Evolutionary conservation across 2,797 vertebrate species (phyloP).

Genomic region (Pampus argenteus): DNA sequence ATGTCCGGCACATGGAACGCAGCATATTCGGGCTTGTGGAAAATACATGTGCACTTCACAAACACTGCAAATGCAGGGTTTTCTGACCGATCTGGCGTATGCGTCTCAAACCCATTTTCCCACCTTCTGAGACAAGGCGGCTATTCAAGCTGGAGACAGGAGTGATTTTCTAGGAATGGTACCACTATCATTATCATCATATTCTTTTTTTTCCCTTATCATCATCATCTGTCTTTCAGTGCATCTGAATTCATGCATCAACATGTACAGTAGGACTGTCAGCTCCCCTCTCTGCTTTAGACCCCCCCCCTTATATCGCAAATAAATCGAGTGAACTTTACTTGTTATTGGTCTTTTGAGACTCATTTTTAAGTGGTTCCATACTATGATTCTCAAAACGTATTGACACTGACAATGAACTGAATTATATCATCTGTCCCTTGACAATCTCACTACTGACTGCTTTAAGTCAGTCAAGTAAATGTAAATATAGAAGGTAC

Average conservation of each 20-base stretch:
- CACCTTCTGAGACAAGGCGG: constrained; percentile 17
- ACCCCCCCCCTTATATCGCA: neutral
- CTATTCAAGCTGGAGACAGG: constrained; percentile 17
- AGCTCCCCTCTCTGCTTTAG: neutral
- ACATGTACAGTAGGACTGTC: neutral
- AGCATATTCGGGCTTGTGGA: constrained; percentile 47
- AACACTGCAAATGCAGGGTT: constrained; percentile 36
- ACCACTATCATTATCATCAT: constrained; percentile 6
- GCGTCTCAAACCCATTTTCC: constrained; percentile 24
- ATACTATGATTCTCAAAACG: constrained; percentile 15
- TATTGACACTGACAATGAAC: constrained; percentile 7
- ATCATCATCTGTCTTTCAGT: constrained; percentile 2
- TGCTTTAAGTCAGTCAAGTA: neutral
- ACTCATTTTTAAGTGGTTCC: neutral
- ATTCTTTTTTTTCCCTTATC: neutral
- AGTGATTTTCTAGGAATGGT: constrained; percentile 29
- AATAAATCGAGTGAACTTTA: neutral
- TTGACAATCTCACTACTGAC: neutral
- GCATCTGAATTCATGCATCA: neutral
- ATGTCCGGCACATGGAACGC: constrained; percentile 27
- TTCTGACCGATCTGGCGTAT: constrained; percentile 45
- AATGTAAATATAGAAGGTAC: neutral
- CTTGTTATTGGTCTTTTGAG: constrained; percentile 5
- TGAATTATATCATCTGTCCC: constrained; percentile 9
- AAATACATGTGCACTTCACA: constrained; percentile 63